Percentiles rank a stretch among this genome's conserved stretches.
These are phyloP conservation scores for Chloroceryle aenea DNA, from an alignment of 2,113 vertebrate species.

Conservation along the genomic window DNA sequence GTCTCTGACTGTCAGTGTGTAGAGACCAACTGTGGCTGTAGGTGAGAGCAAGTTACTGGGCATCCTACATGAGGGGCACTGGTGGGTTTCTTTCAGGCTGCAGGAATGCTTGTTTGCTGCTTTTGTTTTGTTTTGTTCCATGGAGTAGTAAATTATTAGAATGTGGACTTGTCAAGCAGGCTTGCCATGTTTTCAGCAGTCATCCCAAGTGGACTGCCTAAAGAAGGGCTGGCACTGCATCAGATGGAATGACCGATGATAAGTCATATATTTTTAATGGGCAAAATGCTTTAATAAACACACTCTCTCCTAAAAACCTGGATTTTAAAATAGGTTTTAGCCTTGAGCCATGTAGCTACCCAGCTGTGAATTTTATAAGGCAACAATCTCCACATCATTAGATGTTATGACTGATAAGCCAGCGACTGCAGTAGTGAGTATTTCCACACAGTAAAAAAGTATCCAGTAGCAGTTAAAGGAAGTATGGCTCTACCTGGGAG, in stretches of 20 bases:
- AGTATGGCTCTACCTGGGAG: constrained; percentile 22
- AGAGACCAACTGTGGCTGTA: constrained; percentile 28
- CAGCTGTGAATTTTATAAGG: constrained; percentile 86
- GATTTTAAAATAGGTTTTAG: constrained; percentile 80
- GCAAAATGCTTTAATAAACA: constrained; percentile 85
- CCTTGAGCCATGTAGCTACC: constrained; percentile 85
- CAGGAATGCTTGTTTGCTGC: constrained; percentile 39
- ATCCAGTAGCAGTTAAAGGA: constrained; percentile 57
- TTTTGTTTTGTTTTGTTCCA: neutral
- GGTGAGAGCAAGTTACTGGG: constrained; percentile 40
- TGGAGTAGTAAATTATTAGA: constrained; percentile 61
- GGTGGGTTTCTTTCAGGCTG: constrained; percentile 63
- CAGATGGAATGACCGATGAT: constrained; percentile 82
- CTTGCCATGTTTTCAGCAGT: constrained; percentile 75
- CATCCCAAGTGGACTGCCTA: constrained; percentile 69
- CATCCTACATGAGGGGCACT: neutral
- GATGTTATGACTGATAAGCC: constrained; percentile 76
- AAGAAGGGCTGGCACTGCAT: constrained; percentile 76
- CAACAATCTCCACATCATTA: constrained; percentile 83
- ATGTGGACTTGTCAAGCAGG: constrained; percentile 44
- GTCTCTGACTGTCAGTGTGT: constrained; percentile 35
- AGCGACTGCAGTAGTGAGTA: constrained; percentile 58
- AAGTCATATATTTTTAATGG: constrained; percentile 84
- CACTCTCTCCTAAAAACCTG: constrained; percentile 75
- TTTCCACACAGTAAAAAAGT: constrained; percentile 67